A percentile compares a stretch with the other conserved stretches of the same genome.
phyloP scores from a whole-genome alignment of 2,888 invertebrate genomes.

The Ophonus ardosiacus region DNA sequence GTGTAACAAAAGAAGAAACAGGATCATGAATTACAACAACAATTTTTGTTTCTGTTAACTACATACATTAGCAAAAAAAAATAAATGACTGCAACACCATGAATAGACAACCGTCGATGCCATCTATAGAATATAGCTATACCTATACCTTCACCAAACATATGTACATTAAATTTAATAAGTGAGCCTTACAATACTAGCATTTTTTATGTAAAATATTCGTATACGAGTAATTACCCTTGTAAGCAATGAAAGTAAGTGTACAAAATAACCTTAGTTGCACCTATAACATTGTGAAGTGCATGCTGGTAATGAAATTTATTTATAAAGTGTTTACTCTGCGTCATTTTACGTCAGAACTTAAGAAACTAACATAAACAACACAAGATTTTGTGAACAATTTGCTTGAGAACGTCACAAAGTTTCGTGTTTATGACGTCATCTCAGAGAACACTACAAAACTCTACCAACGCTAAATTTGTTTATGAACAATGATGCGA shows the following conservation, averaged over 20 bases:
- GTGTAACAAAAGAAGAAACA: background rate
- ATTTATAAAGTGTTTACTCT: constrained; percentile 36
- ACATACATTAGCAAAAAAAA: too few relatives aligned
- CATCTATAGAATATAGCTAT: too few relatives aligned
- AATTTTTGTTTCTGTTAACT: too few relatives aligned
- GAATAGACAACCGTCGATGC: too few relatives aligned
- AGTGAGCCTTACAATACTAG: too few relatives aligned
- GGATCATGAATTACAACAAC: too few relatives aligned
- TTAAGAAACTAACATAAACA: constrained; percentile 29
- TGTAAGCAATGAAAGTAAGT: background rate
- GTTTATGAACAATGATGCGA: constrained; percentile 6
- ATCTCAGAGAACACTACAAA: constrained; percentile 19
- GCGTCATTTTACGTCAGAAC: constrained; percentile 13
- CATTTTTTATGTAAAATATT: too few relatives aligned
- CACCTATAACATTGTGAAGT: constrained; percentile 9
- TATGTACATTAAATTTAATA: too few relatives aligned
- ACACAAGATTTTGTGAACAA: constrained; percentile 25
- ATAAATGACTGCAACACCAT: too few relatives aligned
- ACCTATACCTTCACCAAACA: too few relatives aligned
- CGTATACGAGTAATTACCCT: too few relatives aligned
- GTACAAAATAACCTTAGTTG: background rate
- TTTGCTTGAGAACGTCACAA: constrained; percentile 19
- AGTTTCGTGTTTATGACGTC: constrained; percentile 35
- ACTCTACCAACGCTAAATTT: constrained; percentile 24
- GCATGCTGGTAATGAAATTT: constrained; percentile 6